Conservation (phyloP, 2,888 invertebrate genomes). For the Trachelus tabidus region DNA sequence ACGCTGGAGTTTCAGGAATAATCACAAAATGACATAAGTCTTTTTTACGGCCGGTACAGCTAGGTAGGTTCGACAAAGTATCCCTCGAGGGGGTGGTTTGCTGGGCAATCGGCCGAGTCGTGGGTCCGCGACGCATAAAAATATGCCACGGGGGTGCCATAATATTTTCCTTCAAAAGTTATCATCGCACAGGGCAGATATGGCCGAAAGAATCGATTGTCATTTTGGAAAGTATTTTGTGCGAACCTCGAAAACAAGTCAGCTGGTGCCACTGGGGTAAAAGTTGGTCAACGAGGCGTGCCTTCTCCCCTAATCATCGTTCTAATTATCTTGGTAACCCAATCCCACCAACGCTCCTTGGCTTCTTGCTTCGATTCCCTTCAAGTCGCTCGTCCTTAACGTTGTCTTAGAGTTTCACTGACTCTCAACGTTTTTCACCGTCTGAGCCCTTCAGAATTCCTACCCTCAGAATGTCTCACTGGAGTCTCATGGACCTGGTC, state of each 20-base stretch:
- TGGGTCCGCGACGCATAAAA: slow-evolving; percentile 47
- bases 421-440: neutral
- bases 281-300: slow-evolving; percentile 59
- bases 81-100: slow-evolving; percentile 52
- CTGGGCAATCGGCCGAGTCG: slow-evolving; percentile 9
- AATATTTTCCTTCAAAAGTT: slow-evolving; percentile 37
- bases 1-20: slow-evolving; percentile 21
- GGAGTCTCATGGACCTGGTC: neutral
- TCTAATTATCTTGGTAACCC: slow-evolving; percentile 62
- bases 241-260: neutral
- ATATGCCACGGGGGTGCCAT: slow-evolving; percentile 56
- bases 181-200: slow-evolving; percentile 20
- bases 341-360: slow-evolving; percentile 48
- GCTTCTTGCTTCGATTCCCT: slow-evolving; percentile 42
- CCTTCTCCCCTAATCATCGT: slow-evolving; percentile 54
- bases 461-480: slow-evolving; percentile 20
- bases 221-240: neutral
- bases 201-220: neutral
- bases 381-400: neutral
- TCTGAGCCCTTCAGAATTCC: neutral
- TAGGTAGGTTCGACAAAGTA: slow-evolving; percentile 57
- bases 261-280: slow-evolving; percentile 15
- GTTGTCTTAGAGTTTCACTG: neutral
- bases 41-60: slow-evolving; percentile 47
- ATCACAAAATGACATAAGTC: slow-evolving; percentile 50